These are phyloP conservation scores for Ladona fulva DNA, from an alignment of 1,140 invertebrate species.

Conservation along the genomic window DNA sequence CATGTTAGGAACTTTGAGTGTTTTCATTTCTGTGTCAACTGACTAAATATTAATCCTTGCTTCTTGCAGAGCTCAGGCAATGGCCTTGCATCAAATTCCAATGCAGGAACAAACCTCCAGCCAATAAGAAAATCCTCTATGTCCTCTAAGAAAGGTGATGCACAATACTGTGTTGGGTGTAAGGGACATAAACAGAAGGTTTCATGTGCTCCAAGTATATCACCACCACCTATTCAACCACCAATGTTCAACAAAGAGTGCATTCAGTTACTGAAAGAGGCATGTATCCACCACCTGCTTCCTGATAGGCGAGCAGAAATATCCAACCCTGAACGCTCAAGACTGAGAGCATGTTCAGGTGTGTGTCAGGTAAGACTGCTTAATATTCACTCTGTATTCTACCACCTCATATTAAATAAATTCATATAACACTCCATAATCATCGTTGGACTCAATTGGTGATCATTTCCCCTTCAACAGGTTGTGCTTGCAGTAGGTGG, in stretches of 20 bases:
- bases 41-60: too few relatives aligned
- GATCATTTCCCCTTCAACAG: slow-evolving; percentile 23
- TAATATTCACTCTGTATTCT: background rate
- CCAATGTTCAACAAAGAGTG: slow-evolving; percentile 5
- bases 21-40: too few relatives aligned
- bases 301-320: slow-evolving; percentile 40
- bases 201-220: background rate
- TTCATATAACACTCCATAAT: slow-evolving; percentile 11
- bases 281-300: slow-evolving; percentile 42
- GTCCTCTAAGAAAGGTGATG: background rate
- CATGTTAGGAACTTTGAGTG: too few relatives aligned
- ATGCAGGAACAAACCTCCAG: background rate
- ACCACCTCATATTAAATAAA: background rate
- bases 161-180: background rate
- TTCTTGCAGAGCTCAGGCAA: too few relatives aligned
- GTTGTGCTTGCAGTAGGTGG: slow-evolving; percentile 48
- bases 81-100: too few relatives aligned
- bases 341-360: slow-evolving; percentile 32
- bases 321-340: slow-evolving; percentile 30
- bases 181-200: background rate
- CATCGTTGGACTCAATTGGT: background rate
- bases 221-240: background rate
- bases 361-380: slow-evolving; percentile 26
- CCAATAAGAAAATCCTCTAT: background rate
- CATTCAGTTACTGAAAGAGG: slow-evolving; percentile 37